Evolutionary conservation across 2,888 invertebrate species (phyloP), one percentile per base, ranked within the genome.

Genomic region (Poecilus cupreus): DNA sequence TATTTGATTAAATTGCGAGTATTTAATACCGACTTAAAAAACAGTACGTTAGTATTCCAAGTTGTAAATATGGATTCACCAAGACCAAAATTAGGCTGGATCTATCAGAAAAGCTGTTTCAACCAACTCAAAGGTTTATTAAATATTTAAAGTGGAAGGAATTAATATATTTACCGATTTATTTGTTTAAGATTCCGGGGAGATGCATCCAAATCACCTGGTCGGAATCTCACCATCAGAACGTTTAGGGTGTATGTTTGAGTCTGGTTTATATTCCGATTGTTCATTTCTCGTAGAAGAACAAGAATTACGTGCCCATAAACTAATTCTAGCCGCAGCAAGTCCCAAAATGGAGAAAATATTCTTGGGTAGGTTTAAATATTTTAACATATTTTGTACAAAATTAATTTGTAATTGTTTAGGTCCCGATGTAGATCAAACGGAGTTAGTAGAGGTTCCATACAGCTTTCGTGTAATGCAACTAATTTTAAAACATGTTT

Each of bases 291-390:
- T 72, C 16, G 72, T 57, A 11, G 80, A 80, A 39, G 80, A 24
- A 13, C 26, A 54, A 24, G 80, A 80, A 72, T 43, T 80, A 13
- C 26, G 72, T 1, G 57, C 39, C 8, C 80, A 80, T 57, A 80
- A 80, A 54, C 24, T 80, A 13, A 72, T 80, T 37, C 39, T 80
- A 72, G 80, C 80, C 4, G 80, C 72, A 6, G 72, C 80, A 20
- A 80, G 80, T 32, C 80, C 80, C 5, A 80, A 80, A 80, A 80
- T 80, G 80, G 80, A 80, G 16, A 22, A 26, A 51, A 22, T 80
- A 20, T 80, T 80, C 54, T 54, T 80, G 24, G 80, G 80, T 80
- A 72, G 13, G 10, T 43, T n/a, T n/a, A n/a, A n/a, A n/a, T n/a
- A n/a, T n/a, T n/a, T n/a, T n/a, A n/a, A n/a, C n/a, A n/a, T n/a